phyloP scores from a whole-genome alignment of 2,113 vertebrate genomes.

The Coreoperca whiteheadi region DNA sequence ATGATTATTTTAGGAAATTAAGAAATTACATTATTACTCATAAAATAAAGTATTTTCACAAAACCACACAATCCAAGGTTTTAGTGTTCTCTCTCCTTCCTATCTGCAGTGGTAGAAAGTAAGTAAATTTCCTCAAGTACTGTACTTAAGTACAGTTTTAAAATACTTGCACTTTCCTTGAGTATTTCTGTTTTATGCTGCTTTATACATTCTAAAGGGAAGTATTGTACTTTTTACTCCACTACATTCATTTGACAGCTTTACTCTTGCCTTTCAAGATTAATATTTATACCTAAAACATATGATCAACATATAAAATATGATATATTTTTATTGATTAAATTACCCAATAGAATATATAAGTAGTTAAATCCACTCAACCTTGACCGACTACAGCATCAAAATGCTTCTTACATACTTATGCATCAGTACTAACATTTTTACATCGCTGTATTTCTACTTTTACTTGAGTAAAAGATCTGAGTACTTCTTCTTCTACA shows the following conservation, averaged over 20 bases:
- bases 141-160: too few relatives aligned
- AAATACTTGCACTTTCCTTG: too few relatives aligned
- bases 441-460: background rate
- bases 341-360: background rate
- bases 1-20: background rate
- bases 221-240: background rate
- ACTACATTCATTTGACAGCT: background rate
- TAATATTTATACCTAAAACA: background rate
- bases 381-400: background rate
- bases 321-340: background rate
- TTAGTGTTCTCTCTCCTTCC: background rate
- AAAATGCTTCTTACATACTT: background rate
- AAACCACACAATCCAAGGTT: too few relatives aligned
- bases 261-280: background rate
- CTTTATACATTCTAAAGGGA: background rate
- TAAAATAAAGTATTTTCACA: too few relatives aligned
- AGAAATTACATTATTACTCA: too few relatives aligned
- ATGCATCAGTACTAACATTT: background rate
- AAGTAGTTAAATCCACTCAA: background rate
- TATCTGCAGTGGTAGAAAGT: background rate
- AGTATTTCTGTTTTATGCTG: background rate
- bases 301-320: background rate
- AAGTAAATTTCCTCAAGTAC: background rate
- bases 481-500: background rate
- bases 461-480: too few relatives aligned